Percentiles rank a stretch among this genome's conserved stretches.
Evolutionary conservation across 2,888 invertebrate genomes (phyloP).

Genomic region (Drepana falcataria): DNA sequence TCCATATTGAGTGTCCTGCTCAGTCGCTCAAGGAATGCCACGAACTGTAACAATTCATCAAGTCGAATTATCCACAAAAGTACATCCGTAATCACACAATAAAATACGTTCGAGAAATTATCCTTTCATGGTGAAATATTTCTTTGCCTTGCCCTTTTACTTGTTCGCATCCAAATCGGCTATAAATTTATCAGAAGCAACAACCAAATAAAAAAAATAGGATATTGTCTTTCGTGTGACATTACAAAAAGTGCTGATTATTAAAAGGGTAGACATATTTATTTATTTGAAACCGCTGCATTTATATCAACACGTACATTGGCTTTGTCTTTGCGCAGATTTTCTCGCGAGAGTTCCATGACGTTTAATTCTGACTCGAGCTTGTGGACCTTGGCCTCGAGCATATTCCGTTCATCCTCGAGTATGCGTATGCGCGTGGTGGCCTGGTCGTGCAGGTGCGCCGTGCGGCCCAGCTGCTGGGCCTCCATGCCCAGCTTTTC

Average conservation of each 20-base stretch:
- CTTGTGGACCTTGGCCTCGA: conserved; percentile 87
- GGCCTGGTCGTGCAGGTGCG: conserved; percentile 82
- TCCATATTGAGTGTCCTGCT: conserved; percentile 91
- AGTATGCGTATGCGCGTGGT: conserved; percentile 81
- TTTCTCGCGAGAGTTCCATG: conserved; percentile 84
- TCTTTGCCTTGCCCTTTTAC: background rate
- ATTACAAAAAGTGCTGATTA: background rate
- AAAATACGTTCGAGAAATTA: background rate
- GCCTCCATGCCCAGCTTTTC: conserved; percentile 86
- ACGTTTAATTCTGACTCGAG: conserved; percentile 88
- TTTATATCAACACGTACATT: conserved; percentile 74
- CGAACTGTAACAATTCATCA: conserved; percentile 78
- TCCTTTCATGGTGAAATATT: background rate
- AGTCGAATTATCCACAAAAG: conserved; percentile 10
- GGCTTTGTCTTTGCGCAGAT: conserved; percentile 86
- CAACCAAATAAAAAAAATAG: background rate
- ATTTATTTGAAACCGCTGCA: background rate
- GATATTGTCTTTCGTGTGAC: background rate
- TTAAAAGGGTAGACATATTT: background rate
- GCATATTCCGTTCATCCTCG: conserved; percentile 86
- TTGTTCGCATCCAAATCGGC: background rate
- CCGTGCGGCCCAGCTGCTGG: conserved; percentile 84
- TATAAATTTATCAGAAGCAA: background rate
- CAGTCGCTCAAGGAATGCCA: conserved; percentile 89
- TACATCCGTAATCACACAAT: background rate